Conservation (phyloP, 2,888 invertebrate genomes). For the Chouioia cunea region DNA sequence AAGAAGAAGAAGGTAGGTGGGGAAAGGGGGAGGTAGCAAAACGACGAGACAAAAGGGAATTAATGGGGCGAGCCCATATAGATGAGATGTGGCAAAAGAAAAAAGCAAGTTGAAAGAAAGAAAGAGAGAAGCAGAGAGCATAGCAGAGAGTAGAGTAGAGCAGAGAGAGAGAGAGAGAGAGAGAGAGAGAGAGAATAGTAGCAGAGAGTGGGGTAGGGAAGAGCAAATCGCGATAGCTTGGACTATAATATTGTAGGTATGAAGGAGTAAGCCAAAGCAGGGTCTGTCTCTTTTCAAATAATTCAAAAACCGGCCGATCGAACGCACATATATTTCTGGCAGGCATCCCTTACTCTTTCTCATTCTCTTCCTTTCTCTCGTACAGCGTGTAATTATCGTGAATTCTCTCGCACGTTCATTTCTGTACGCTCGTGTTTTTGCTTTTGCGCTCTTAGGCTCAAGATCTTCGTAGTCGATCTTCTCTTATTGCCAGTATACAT, state of each 20-base stretch:
- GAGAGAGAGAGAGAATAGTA: constrained; percentile 37
- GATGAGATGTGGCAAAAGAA: constrained; percentile 37
- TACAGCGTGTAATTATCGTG: constrained; percentile 68
- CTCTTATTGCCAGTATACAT: no score
- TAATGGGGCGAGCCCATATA: constrained; percentile 31
- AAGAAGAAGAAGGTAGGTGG: constrained; percentile 43
- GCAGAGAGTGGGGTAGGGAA: constrained; percentile 45
- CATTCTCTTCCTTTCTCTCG: constrained; percentile 56
- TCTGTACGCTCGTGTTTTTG: constrained; percentile 14
- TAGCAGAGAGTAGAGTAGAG: constrained; percentile 31
- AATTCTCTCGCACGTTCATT: constrained; percentile 55
- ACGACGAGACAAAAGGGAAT: constrained; percentile 48
- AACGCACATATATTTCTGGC: constrained; percentile 65
- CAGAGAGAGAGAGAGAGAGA: constrained; percentile 38
- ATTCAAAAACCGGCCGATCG: constrained; percentile 69
- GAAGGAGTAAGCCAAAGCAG: constrained; percentile 48
- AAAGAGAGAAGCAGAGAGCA: constrained; percentile 12
- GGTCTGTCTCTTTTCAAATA: constrained; percentile 69
- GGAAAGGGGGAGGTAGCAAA: constrained; percentile 46
- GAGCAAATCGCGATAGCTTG: constrained; percentile 59
- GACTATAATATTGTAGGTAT: constrained; percentile 65
- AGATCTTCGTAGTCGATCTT: no score
- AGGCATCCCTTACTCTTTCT: constrained; percentile 44
- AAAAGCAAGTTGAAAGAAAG: constrained; percentile 28
- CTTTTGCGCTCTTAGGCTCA: neutral